Conservation (phyloP, 2,113 vertebrate species). For the Gadus chalcogrammus region DNA sequence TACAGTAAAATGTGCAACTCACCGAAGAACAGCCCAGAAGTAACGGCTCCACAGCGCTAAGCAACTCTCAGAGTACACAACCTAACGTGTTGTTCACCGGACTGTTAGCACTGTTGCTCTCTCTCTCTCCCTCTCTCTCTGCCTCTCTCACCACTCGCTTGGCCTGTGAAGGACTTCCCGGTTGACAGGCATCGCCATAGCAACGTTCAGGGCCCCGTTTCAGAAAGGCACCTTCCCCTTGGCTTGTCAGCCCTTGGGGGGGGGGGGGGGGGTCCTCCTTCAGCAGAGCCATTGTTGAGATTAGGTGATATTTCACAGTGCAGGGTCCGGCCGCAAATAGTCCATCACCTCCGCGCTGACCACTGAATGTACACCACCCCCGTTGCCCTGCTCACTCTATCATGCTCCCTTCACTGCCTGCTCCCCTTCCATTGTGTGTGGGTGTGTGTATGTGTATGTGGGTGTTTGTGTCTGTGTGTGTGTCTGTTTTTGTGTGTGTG, state of each 20-base stretch:
- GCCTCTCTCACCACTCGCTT: slow-evolving; percentile 46
- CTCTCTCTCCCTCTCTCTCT: slow-evolving; percentile 34
- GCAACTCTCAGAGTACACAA: slow-evolving; percentile 22
- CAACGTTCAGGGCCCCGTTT: slow-evolving; percentile 50
- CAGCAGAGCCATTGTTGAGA: slow-evolving; percentile 65
- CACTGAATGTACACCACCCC: slow-evolving; percentile 24
- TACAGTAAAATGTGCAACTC: slow-evolving; percentile 8
- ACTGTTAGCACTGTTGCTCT: not conserved
- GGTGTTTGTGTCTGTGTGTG: too few species aligned
- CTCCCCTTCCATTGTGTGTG: slow-evolving; percentile 2
- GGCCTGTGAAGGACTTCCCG: slow-evolving; percentile 64
- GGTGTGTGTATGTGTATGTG: too few species aligned
- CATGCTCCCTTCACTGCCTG: slow-evolving; percentile 7
- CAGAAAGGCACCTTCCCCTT: slow-evolving; percentile 57
- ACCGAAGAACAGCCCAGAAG: too few species aligned
- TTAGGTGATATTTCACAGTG: slow-evolving; percentile 73
- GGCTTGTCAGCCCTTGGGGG: slow-evolving; percentile 43
- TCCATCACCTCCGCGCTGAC: slow-evolving; percentile 51
- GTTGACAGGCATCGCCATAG: slow-evolving; percentile 69
- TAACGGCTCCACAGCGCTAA: too few species aligned
- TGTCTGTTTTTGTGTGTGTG: too few species aligned
- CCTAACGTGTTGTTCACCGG: slow-evolving; percentile 17
- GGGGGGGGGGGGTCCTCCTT: slow-evolving; percentile 44
- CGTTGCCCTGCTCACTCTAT: slow-evolving; percentile 30
- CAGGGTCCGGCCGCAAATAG: slow-evolving; percentile 62